Base-by-base conservation (phyloP, 2,888 invertebrate species). In the Diadromus collaris region DNA sequence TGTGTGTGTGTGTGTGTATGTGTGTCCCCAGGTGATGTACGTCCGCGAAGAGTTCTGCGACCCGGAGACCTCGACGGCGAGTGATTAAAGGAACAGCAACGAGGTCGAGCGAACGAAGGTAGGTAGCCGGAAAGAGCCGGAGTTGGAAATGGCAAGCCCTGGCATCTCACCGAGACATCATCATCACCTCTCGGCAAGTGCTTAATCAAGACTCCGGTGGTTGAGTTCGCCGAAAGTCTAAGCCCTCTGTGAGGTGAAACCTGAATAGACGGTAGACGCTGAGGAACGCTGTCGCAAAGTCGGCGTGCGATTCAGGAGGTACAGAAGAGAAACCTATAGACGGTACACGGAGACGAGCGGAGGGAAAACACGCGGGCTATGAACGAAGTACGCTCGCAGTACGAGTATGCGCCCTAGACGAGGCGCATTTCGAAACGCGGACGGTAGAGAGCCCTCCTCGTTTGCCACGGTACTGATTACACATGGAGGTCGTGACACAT, bases 131-230 rank as follows among this genome's bases (percentile, higher is more conserved):
- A 38, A 10, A 16, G 44, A 69, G 41, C 27, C 56, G 58, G 58
- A 27, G 69, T 19, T 58, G 34, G 24, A 34, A 32, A 65, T 19
- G 67, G 65, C 67, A 70, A 77, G 56, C 34, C 48, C 61, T 34
- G 48, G 69, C 24, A 63, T 64, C 69, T 54, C 77, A 24, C 61
- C 19, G 70, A 83, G 81, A 84, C 85, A 86, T 85, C 85, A 83
- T 87, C 86, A 86, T 86, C 84, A 46, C 44, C 60, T 69, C 74
- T 82, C 79, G 80, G 82, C 83, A 82, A 79, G 83, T 85, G 86
- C 85, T 88, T 88, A 88, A 88, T 88, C 88, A 88, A 81, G 76
- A 56, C 63, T 38, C 60, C 71, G 71, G 68, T 82, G 78, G 78
- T 79, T 81, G 78, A 80, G 78, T 83, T 83, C 44, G 81, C 79